phyloP scores from a whole-genome alignment of 2,888 invertebrate species.

The Tillus elongatus region DNA sequence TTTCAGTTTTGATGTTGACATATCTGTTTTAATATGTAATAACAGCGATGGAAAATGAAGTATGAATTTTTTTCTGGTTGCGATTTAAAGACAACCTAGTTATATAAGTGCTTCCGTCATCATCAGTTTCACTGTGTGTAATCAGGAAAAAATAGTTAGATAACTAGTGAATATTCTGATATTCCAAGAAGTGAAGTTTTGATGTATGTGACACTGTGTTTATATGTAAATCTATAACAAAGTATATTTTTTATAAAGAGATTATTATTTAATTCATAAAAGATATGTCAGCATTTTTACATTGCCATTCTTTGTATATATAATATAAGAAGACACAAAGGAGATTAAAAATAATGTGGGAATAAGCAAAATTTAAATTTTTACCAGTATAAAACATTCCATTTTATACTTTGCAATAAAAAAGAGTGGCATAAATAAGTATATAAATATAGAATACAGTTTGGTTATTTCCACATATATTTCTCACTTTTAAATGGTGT shows the following conservation, averaged over 20 bases:
- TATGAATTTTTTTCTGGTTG: neutral
- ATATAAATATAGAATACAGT: too few relatives aligned
- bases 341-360: too few relatives aligned
- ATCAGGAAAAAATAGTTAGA: too few relatives aligned
- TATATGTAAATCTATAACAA: conserved; percentile 9
- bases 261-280: too few relatives aligned
- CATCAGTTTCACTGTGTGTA: too few relatives aligned
- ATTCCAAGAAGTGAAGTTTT: too few relatives aligned
- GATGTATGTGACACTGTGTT: neutral
- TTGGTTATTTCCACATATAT: conserved; percentile 37
- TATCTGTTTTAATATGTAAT: conserved; percentile 23
- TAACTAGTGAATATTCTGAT: too few relatives aligned
- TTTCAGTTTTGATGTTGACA: conserved; percentile 30
- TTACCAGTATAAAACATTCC: conserved; percentile 36
- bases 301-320: conserved; percentile 33
- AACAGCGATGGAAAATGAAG: neutral
- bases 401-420: too few relatives aligned
- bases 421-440: too few relatives aligned
- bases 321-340: conserved; percentile 24
- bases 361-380: conserved; percentile 32
- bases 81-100: neutral
- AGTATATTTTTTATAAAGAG: conserved; percentile 19
- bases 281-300: conserved; percentile 38
- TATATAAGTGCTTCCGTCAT: too few relatives aligned
- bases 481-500: conserved; percentile 30